A percentile compares a stretch with the other conserved stretches of the same genome.
These are phyloP conservation scores for Steinernema hermaphroditum DNA, from an alignment of 2,888 invertebrate genomes.

Conservation along the genomic window DNA sequence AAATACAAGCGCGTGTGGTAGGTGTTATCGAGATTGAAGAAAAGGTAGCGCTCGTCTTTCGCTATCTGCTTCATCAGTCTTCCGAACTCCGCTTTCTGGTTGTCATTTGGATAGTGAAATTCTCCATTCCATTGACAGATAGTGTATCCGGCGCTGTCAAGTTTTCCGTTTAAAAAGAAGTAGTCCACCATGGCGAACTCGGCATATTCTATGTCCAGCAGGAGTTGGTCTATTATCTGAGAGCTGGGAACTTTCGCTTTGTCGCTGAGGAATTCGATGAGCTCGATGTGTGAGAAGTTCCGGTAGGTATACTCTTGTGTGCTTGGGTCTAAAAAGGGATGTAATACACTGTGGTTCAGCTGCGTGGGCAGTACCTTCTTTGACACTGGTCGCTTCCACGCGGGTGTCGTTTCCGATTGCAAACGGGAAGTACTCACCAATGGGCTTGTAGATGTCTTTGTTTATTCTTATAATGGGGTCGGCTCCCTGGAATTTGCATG, in stretches of 20 bases:
- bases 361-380: slow-evolving; percentile 28
- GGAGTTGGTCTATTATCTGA: slow-evolving; percentile 40
- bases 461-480: slow-evolving; percentile 45
- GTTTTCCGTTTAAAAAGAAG: too few relatives aligned
- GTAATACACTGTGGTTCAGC: not conserved
- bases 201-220: slow-evolving; percentile 44
- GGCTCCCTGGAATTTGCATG: slow-evolving; percentile 38
- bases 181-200: too few relatives aligned
- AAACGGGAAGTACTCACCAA: slow-evolving; percentile 43
- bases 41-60: too few relatives aligned
- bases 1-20: too few relatives aligned
- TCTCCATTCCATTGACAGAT: too few relatives aligned
- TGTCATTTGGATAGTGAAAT: too few relatives aligned
- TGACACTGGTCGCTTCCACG: slow-evolving; percentile 38
- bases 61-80: too few relatives aligned
- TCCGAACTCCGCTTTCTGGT: too few relatives aligned
- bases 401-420: slow-evolving; percentile 38
- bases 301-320: slow-evolving; percentile 33
- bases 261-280: slow-evolving; percentile 39
- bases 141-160: too few relatives aligned
- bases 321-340: slow-evolving; percentile 7
- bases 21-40: too few relatives aligned
- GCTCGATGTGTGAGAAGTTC: slow-evolving; percentile 31
- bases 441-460: slow-evolving; percentile 38
- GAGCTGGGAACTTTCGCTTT: slow-evolving; percentile 34